These are phyloP conservation scores for Tuberolachnus salignus DNA, from an alignment of 2,888 invertebrate genomes.

Conservation along the genomic window DNA sequence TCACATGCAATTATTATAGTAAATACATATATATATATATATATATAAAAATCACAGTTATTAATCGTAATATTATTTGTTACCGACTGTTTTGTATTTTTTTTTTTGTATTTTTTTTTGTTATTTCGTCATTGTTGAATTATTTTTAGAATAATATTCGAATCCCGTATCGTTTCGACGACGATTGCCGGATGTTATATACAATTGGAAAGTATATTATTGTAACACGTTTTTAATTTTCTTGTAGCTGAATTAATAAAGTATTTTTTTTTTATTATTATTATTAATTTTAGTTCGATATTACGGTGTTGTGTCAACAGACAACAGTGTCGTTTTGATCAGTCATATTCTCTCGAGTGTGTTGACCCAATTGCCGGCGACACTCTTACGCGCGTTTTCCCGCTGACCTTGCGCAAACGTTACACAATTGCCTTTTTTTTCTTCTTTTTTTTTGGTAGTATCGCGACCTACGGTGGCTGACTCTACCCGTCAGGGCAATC, in stretches of 20 bases:
- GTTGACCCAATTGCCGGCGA: background rate
- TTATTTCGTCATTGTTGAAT: constrained; percentile 38
- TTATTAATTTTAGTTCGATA: constrained; percentile 51
- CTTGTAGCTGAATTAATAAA: constrained; percentile 53
- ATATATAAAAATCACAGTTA: constrained; percentile 40
- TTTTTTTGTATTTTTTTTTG: constrained; percentile 36
- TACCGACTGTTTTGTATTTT: constrained; percentile 9
- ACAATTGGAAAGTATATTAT: constrained; percentile 47
- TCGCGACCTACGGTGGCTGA: no score
- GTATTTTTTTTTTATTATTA: no score
- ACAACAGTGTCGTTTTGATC: background rate
- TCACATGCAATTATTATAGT: constrained; percentile 6
- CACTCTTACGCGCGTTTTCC: background rate
- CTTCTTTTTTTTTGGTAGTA: no score
- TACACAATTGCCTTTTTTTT: no score
- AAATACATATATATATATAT: background rate
- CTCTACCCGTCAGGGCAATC: no score
- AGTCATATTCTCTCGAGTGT: background rate
- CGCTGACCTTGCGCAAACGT: constrained; percentile 30
- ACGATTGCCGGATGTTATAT: background rate
- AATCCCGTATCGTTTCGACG: constrained; percentile 15
- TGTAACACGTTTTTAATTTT: constrained; percentile 51
- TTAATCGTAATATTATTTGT: constrained; percentile 29
- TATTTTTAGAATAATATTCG: constrained; percentile 5
- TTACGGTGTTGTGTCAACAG: background rate